Evolutionary conservation across 2,888 invertebrate species (phyloP), one percentile per base, ranked within the genome.

Genomic region (Melanostoma scalare): DNA sequence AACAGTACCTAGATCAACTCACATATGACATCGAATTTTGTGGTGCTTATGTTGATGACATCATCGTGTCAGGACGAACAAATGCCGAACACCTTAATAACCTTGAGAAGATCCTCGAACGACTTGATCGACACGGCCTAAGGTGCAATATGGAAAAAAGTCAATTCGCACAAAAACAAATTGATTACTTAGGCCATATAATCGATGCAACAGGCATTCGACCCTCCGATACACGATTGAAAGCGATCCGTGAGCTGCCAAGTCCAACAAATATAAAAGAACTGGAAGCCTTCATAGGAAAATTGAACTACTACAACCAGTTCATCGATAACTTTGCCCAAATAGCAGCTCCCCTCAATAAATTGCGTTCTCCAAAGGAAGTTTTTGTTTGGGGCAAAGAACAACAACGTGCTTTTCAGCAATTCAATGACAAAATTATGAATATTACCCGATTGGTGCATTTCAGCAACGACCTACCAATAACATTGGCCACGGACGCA

Each of bases 1-100:
- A 86, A 42, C 71, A 71, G 10, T 58, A 75, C 3, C 48, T 87
- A 1, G 85, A 87, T 36, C 86, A 85, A 69, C 20, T 87, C 0
- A 30, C 85, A 0, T 9, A 55, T 8, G 80, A 71, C 9, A 61
- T 84, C 5, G 79, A 80, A 44, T 80, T 72, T 4, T 61, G 71
- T 10, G 52, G 38, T n/a, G 6, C 30, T 10, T 35, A 9, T 65
- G 30, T 48, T 33, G 20, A 20, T 20, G 20, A 20, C 20, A 20
- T 20, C 20, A 20, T 20, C 20, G 20, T 20, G 20, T 20, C 20
- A 48, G 61, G 61, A 2, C 52, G 42, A 1, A 67, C 52, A 3
- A 52, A 40, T 10, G 35, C 30, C 4, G 8, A 81, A n/a, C n/a
- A n/a, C n/a, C n/a, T n/a, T n/a, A n/a, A 77, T 2, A 67, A 79